Evolutionary conservation across 2,797 vertebrate genomes (phyloP), one percentile per base, ranked within the genome.

Genomic region (Malurus splendens): DNA sequence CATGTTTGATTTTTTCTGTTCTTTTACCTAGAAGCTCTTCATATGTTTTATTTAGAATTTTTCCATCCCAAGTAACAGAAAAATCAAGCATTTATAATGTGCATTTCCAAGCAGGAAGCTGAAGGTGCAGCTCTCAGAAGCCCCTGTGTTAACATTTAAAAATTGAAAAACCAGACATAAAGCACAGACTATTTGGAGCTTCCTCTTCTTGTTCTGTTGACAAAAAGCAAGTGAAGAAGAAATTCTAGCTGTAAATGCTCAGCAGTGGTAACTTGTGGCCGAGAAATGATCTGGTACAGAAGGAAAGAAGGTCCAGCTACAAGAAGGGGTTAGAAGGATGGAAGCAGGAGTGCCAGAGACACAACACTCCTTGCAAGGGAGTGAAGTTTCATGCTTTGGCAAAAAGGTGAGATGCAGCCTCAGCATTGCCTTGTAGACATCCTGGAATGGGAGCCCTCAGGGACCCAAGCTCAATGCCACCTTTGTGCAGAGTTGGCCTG

Each of bases 11-110:
- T 48, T 45, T 60, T 54, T 18, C 25, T 51, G 10, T 79, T 79
- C 30, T 74, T 77, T 90, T 83, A 83, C 76, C 52, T 89, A 78
- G 90, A 91, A 94, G 19, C 12, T 60, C 48, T 82, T 89, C 2
- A 9, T 60, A 80, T 90, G 61, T 85, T 94, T 93, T 94, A 95
- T 95, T 94, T 91, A 92, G 93, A 68, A 36, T 90, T 90, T 86
- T 86, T 39, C 45, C 4, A 28, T 55, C 42, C 50, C 73, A 78
- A 91, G 28, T 45, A 76, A 55, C 30, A 85, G 8, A 81, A 86
- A 90, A 90, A 81, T 73, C 65, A 81, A 44, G 42, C 27, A 79
- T 79, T 93, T 59, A 36, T 90, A 90, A 83, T 70, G 27, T 87
- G 50, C 64, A 77, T 83, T 93, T 91, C 61, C 73, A 93, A 93